A percentile compares a stretch with the other conserved stretches of the same genome.
These are phyloP conservation scores for Sorex maritimensis DNA, from an alignment of 2,797 vertebrate genomes.

Conservation along the genomic window DNA sequence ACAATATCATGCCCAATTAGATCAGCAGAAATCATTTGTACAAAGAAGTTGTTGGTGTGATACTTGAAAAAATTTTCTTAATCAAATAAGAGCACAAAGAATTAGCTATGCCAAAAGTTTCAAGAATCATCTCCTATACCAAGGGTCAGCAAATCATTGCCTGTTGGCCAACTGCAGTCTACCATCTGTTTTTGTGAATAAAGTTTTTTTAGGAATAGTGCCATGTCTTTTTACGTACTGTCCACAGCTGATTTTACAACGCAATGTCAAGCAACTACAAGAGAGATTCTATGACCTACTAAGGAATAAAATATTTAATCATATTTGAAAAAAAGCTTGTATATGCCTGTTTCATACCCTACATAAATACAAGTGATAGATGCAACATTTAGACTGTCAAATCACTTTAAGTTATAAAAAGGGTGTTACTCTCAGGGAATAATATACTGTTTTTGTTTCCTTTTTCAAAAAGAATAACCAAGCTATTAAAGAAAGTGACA, in stretches of 20 bases:
- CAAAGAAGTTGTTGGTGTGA: not conserved
- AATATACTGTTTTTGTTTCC: not conserved
- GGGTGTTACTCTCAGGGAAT: not conserved
- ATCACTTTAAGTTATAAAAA: slow-evolving; percentile 22
- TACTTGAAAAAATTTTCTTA: not conserved
- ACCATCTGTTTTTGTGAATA: slow-evolving; percentile 61
- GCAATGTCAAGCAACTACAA: not conserved
- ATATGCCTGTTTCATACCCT: not conserved
- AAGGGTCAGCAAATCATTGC: not conserved
- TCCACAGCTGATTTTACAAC: not conserved
- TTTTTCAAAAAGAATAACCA: slow-evolving; percentile 52
- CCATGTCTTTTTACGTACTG: not conserved
- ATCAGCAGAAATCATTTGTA: not conserved
- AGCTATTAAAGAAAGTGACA: not conserved
- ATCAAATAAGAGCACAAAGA: slow-evolving; percentile 46
- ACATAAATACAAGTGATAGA: not conserved
- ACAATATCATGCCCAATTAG: not conserved
- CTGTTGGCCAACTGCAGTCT: not conserved
- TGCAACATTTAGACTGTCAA: not conserved
- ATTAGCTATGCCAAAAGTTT: not conserved
- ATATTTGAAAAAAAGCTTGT: not conserved
- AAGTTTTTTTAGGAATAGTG: slow-evolving; percentile 64
- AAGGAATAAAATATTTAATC: slow-evolving; percentile 26
- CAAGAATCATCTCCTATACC: slow-evolving; percentile 30
- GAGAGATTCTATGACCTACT: not conserved